A percentile compares a stretch with the other conserved stretches of the same genome.
Evolutionary conservation across 1,140 invertebrate genomes (phyloP).

Genomic region (Cecropterus lyciades): DNA sequence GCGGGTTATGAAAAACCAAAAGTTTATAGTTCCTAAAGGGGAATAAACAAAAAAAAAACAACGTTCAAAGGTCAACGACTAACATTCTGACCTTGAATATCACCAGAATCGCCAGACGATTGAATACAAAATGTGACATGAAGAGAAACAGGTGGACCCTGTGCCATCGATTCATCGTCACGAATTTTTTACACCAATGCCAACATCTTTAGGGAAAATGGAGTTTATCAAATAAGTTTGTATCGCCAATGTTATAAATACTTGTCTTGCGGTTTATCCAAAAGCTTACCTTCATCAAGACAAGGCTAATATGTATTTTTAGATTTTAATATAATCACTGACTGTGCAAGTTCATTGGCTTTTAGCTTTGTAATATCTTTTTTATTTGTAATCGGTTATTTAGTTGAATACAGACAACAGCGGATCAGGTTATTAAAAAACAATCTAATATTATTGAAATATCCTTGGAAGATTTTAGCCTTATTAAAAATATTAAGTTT

Average conservation of each 20-base stretch:
- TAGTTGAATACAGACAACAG: background rate
- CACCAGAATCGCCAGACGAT: too few relatives aligned
- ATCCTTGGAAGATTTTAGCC: too few relatives aligned
- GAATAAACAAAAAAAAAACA: too few relatives aligned
- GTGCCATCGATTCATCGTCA: slow-evolving; percentile 8
- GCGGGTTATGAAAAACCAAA: too few relatives aligned
- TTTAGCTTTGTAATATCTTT: background rate
- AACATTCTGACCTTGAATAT: too few relatives aligned
- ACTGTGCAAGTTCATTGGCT: slow-evolving; percentile 17
- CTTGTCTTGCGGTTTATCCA: slow-evolving; percentile 19
- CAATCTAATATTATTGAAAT: too few relatives aligned
- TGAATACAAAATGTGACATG: slow-evolving; percentile 12
- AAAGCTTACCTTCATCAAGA: slow-evolving; percentile 23
- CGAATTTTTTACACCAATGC: slow-evolving; percentile 30
- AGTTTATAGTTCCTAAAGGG: too few relatives aligned
- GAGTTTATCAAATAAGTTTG: slow-evolving; percentile 10
- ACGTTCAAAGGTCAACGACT: too few relatives aligned
- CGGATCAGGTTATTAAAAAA: too few relatives aligned
- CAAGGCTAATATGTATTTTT: slow-evolving; percentile 25
- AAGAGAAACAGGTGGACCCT: slow-evolving; percentile 20
- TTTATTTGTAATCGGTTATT: background rate
- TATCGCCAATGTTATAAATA: slow-evolving; percentile 29
- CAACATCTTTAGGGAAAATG: slow-evolving; percentile 27
- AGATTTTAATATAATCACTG: slow-evolving; percentile 7
- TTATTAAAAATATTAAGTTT: too few relatives aligned